Conservation (phyloP, 2,113 vertebrate species). For the Mormyrus iriodes region DNA sequence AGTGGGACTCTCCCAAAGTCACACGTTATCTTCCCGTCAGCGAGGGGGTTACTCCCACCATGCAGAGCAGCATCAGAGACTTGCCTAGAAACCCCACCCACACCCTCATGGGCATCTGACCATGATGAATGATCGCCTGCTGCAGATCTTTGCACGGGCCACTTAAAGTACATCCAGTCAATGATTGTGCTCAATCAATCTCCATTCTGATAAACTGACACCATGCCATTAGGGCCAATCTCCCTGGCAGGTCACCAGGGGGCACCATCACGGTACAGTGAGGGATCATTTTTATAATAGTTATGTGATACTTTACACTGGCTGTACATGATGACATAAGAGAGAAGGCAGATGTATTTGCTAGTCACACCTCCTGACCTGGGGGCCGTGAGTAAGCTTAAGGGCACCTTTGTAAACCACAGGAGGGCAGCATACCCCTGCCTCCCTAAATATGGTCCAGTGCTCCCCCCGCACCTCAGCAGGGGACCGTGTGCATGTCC, state of each 20-base stretch:
- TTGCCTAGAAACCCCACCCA: conserved; percentile 35
- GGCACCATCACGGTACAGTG: background rate
- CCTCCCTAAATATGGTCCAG: background rate
- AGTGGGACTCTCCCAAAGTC: conserved; percentile 59
- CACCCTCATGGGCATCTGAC: conserved; percentile 66
- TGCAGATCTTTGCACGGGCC: conserved; percentile 50
- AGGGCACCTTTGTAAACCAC: background rate
- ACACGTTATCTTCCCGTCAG: too few relatives aligned
- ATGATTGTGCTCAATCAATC: conserved; percentile 64
- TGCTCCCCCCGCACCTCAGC: background rate
- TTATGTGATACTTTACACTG: background rate
- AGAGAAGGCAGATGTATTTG: background rate
- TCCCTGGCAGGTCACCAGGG: conserved; percentile 23
- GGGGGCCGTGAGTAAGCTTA: background rate
- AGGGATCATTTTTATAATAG: background rate
- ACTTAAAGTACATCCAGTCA: conserved; percentile 64
- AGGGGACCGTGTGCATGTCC: background rate
- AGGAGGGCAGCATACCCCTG: background rate
- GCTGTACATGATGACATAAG: background rate
- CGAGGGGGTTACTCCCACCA: too few relatives aligned
- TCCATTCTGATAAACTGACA: conserved; percentile 55
- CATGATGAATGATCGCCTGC: conserved; percentile 74
- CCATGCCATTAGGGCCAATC: conserved; percentile 65
- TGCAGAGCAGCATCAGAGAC: conserved; percentile 61
- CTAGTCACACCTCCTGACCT: background rate